Percentiles rank a stretch among this genome's conserved stretches.
These are phyloP conservation scores for Morpho achilles DNA, from an alignment of 2,888 invertebrate genomes.

Conservation along the genomic window DNA sequence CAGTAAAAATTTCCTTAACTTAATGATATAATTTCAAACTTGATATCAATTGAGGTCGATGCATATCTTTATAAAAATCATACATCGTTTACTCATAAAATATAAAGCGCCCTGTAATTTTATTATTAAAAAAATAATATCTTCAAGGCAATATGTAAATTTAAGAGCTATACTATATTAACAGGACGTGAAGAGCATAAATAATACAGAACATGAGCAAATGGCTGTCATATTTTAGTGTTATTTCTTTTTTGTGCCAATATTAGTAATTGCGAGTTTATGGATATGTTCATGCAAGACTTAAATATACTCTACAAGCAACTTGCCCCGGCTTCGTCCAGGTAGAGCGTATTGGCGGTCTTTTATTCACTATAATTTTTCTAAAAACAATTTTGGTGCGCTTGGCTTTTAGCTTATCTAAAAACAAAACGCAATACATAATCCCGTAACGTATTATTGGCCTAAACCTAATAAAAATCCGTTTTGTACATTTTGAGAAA, in stretches of 20 bases:
- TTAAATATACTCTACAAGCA: background rate
- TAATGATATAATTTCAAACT: background rate
- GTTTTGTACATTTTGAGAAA: no score
- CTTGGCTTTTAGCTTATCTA: no score
- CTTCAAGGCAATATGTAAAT: constrained; percentile 1
- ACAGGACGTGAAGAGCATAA: constrained; percentile 7
- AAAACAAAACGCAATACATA: no score
- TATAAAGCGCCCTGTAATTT: constrained; percentile 4
- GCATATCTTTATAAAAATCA: background rate
- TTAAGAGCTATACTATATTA: constrained; percentile 7
- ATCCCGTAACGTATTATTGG: no score
- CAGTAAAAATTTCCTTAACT: no score
- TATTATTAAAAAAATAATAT: constrained; percentile 10
- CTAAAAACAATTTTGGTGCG: no score
- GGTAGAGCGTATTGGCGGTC: no score
- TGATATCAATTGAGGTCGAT: background rate
- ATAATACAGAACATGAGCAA: constrained; percentile 10
- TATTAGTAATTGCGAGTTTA: constrained; percentile 9
- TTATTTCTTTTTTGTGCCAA: constrained; percentile 14
- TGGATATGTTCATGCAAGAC: constrained; percentile 2
- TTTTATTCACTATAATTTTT: no score
- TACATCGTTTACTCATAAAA: constrained; percentile 2
- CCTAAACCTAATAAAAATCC: no score
- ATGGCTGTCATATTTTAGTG: constrained; percentile 10
- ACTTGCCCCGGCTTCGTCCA: no score